phyloP scores from a whole-genome alignment of 2,797 vertebrate genomes.

The Megaceryle alcyon region DNA sequence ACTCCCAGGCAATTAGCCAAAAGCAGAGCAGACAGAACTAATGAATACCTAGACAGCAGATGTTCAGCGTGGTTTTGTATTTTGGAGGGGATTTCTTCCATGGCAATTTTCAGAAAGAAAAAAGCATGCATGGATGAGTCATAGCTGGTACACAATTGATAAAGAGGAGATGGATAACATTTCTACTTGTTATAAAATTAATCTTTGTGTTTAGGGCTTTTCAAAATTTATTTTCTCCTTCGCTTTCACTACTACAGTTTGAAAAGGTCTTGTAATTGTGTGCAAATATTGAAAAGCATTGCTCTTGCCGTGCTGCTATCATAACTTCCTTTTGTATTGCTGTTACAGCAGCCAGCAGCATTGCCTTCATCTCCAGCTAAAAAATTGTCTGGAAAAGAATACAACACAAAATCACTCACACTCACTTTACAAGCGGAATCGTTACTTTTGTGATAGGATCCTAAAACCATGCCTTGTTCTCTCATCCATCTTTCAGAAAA shows the following conservation, averaged over 20 bases:
- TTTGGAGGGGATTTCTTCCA: slow-evolving; percentile 61
- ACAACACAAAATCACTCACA: not conserved
- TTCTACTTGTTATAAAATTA: slow-evolving; percentile 41
- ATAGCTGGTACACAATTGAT: slow-evolving; percentile 19
- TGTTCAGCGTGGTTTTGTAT: slow-evolving; percentile 56
- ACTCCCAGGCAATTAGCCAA: slow-evolving; percentile 71
- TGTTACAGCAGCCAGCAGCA: not conserved
- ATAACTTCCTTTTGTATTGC: not conserved
- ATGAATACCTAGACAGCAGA: slow-evolving; percentile 75
- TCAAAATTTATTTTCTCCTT: slow-evolving; percentile 13
- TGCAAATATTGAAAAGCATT: not conserved
- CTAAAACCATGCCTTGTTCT: slow-evolving; percentile 25
- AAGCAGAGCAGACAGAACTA: slow-evolving; percentile 65
- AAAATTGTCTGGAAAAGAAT: not conserved
- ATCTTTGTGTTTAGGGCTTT: slow-evolving; percentile 30
- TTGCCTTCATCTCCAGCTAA: not conserved
- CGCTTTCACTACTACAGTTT: not conserved
- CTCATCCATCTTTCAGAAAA: slow-evolving; percentile 48
- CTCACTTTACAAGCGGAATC: not conserved
- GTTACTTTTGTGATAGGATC: not conserved
- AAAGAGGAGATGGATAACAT: slow-evolving; percentile 37
- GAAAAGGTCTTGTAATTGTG: slow-evolving; percentile 15
- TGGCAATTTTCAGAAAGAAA: slow-evolving; percentile 24
- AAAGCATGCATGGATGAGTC: slow-evolving; percentile 22
- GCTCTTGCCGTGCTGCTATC: not conserved